These are phyloP conservation scores for Megalopta genalis DNA, from an alignment of 1,140 invertebrate genomes.

Conservation along the genomic window DNA sequence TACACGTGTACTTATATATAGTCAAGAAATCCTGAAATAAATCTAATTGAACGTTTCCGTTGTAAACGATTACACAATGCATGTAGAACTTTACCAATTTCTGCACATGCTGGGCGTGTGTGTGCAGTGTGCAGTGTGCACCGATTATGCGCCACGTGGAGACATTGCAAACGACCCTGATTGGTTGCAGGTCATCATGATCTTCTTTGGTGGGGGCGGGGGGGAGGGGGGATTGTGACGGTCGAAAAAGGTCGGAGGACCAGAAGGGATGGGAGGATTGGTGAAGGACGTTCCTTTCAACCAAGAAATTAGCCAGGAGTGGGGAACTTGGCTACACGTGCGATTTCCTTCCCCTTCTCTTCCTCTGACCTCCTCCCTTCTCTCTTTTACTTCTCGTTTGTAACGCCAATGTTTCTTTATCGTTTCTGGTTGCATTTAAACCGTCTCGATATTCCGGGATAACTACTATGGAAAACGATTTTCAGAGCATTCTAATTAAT, in stretches of 20 bases:
- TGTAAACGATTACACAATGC: background rate
- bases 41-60: background rate
- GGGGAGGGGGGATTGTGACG: constrained; percentile 2
- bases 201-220: background rate
- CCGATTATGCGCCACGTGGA: constrained; percentile 32
- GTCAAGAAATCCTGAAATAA: background rate
- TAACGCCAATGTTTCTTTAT: background rate
- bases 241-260: constrained; percentile 33
- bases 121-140: background rate
- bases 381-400: background rate
- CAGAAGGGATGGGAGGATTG: constrained; percentile 36
- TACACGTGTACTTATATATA: background rate
- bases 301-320: constrained; percentile 17
- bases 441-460: background rate
- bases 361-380: constrained; percentile 10
- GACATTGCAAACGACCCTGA: constrained; percentile 39
- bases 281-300: constrained; percentile 47
- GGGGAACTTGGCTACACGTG: constrained; percentile 42
- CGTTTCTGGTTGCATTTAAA: background rate
- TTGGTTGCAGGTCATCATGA: constrained; percentile 34
- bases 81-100: background rate
- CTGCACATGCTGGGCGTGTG: background rate
- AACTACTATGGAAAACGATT: background rate
- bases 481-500: background rate
- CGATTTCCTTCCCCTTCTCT: constrained; percentile 35